These are phyloP conservation scores for Threskiornis aethiopicus DNA, from an alignment of 2,797 vertebrate genomes.

Conservation along the genomic window DNA sequence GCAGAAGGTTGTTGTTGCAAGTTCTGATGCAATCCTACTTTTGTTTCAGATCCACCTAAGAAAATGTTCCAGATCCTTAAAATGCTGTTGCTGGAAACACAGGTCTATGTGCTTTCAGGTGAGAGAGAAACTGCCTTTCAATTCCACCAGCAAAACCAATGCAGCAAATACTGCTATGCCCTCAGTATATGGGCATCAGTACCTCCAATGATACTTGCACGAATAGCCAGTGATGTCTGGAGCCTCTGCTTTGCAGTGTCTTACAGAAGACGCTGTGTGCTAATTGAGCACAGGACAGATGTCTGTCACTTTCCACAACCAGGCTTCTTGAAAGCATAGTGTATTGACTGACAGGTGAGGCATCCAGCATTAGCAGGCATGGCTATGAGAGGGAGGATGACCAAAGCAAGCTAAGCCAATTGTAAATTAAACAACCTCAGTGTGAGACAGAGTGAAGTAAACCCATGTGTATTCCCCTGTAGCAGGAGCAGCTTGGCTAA, in stretches of 20 bases:
- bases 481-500: neutral
- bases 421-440: neutral
- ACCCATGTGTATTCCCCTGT: rapidly evolving
- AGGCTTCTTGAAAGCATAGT: neutral
- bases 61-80: conserved; percentile 57
- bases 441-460: neutral
- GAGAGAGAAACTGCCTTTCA: neutral
- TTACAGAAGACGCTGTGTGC: neutral
- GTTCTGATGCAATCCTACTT: neutral
- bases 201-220: neutral
- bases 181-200: neutral
- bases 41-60: conserved; percentile 48
- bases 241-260: neutral
- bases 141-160: neutral
- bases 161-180: rapidly evolving
- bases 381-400: neutral
- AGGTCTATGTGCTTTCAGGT: conserved; percentile 40
- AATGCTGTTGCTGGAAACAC: conserved; percentile 15
- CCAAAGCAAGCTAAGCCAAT: neutral
- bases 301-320: rapidly evolving
- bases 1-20: neutral
- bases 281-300: neutral
- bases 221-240: neutral
- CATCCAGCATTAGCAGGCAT: neutral
- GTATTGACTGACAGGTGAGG: neutral